phyloP scores from a whole-genome alignment of 2,888 invertebrate genomes.

The Pseudococcus jackbeardsleyi region DNA sequence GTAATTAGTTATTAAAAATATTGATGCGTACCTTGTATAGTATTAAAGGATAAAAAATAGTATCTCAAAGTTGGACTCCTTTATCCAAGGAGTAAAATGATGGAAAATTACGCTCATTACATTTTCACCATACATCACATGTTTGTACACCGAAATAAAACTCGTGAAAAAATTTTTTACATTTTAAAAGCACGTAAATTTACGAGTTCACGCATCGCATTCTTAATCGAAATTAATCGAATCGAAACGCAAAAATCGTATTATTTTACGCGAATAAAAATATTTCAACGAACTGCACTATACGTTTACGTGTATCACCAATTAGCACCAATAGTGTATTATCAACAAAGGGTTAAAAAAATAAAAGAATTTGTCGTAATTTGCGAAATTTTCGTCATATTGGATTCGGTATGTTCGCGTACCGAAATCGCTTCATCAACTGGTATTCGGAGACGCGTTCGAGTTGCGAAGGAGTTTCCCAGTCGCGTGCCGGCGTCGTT shows the following conservation, averaged over 20 bases:
- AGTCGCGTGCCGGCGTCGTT: constrained; percentile 46
- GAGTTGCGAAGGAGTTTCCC: constrained; percentile 46
- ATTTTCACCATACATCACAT: constrained; percentile 40
- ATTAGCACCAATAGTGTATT: neutral
- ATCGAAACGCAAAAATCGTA: neutral
- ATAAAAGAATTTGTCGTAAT: constrained; percentile 15
- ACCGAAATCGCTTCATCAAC: constrained; percentile 45
- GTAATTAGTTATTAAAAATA: constrained; percentile 16
- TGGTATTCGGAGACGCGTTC: constrained; percentile 24
- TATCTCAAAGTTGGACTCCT: constrained; percentile 35
- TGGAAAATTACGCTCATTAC: constrained; percentile 21
- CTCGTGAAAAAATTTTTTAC: neutral
- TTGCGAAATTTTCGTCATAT: constrained; percentile 4
- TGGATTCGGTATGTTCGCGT: constrained; percentile 31
- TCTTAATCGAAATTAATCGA: neutral
- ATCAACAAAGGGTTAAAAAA: neutral
- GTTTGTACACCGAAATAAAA: neutral
- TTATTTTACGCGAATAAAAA: neutral
- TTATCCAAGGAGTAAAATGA: constrained; percentile 18
- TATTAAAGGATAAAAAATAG: constrained; percentile 26
- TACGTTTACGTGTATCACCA: neutral
- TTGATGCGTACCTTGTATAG: constrained; percentile 33
- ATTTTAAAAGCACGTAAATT: constrained; percentile 42
- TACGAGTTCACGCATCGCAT: constrained; percentile 41
- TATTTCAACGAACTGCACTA: constrained; percentile 1